These are phyloP conservation scores for Enteromius viviparus DNA, from an alignment of 2,797 vertebrate genomes.

Conservation along the genomic window DNA sequence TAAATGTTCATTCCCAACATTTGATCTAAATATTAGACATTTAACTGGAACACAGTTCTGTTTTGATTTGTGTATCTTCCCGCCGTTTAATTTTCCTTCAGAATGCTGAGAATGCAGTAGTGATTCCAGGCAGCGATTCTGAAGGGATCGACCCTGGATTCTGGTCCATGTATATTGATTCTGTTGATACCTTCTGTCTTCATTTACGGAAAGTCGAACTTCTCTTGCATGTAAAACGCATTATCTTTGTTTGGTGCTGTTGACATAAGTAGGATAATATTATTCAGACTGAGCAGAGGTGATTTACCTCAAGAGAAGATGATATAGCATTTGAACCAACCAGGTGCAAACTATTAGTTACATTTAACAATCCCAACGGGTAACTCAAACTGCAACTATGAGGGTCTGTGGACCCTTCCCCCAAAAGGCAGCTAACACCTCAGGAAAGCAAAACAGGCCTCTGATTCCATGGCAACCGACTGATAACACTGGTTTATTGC, in stretches of 20 bases:
- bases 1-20: slow-evolving; percentile 20
- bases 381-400: no score
- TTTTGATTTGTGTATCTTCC: slow-evolving; percentile 48
- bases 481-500: no score
- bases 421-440: no score
- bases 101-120: slow-evolving; percentile 44
- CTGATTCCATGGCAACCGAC: no score
- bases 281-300: slow-evolving; percentile 15
- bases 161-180: slow-evolving; percentile 51
- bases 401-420: no score
- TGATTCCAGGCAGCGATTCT: slow-evolving; percentile 47
- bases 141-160: slow-evolving; percentile 44
- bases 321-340: no score
- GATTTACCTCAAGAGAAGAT: slow-evolving; percentile 18
- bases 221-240: neutral
- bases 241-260: neutral
- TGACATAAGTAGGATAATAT: slow-evolving; percentile 33
- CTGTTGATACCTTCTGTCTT: slow-evolving; percentile 14
- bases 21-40: slow-evolving; percentile 28
- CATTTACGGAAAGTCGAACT: slow-evolving; percentile 2
- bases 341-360: no score
- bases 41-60: slow-evolving; percentile 8
- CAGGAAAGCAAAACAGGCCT: no score
- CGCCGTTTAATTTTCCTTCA: slow-evolving; percentile 50
- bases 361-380: no score